Percentiles rank a stretch among this genome's conserved stretches.
Conservation (phyloP, 1,140 invertebrate genomes). For the Drosophila sulfurigaster region DNA sequence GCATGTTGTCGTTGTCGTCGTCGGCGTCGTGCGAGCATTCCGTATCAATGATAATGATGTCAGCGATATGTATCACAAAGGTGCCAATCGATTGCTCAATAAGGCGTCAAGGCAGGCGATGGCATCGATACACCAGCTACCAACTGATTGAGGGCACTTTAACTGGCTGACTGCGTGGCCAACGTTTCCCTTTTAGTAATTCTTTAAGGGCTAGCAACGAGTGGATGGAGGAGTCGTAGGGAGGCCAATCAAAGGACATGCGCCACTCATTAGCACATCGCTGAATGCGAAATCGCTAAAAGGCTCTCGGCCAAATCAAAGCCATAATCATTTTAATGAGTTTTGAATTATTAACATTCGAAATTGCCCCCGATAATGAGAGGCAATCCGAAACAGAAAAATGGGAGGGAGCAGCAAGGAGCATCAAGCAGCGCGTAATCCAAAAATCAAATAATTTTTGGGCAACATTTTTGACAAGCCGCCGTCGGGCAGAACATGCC, state of each 20-base stretch:
- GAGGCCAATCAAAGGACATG: constrained; percentile 53
- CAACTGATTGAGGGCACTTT: constrained; percentile 33
- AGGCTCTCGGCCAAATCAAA: constrained; percentile 64
- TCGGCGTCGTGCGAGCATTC: background rate
- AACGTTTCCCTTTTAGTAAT: constrained; percentile 18
- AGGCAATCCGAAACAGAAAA: background rate
- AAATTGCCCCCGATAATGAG: constrained; percentile 53
- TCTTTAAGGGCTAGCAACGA: constrained; percentile 10
- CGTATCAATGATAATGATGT: constrained; percentile 73
- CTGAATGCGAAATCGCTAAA: constrained; percentile 25
- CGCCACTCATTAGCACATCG: constrained; percentile 62
- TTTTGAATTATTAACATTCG: constrained; percentile 77
- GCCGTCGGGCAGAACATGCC: constrained; percentile 55
- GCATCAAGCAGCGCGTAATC: constrained; percentile 63
- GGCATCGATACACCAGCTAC: constrained; percentile 41
- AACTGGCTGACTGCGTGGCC: background rate
- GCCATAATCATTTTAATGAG: constrained; percentile 74
- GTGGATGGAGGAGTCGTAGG: background rate
- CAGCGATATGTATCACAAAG: constrained; percentile 64
- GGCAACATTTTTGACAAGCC: constrained; percentile 64
- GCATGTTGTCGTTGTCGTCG: background rate
- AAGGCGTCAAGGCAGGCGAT: constrained; percentile 41
- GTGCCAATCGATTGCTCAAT: constrained; percentile 77
- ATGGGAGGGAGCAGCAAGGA: background rate
- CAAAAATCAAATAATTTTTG: constrained; percentile 79